Evolutionary conservation across 1,140 invertebrate genomes (phyloP), one percentile per base, ranked within the genome.

Genomic region (Drosophila albomicans): DNA sequence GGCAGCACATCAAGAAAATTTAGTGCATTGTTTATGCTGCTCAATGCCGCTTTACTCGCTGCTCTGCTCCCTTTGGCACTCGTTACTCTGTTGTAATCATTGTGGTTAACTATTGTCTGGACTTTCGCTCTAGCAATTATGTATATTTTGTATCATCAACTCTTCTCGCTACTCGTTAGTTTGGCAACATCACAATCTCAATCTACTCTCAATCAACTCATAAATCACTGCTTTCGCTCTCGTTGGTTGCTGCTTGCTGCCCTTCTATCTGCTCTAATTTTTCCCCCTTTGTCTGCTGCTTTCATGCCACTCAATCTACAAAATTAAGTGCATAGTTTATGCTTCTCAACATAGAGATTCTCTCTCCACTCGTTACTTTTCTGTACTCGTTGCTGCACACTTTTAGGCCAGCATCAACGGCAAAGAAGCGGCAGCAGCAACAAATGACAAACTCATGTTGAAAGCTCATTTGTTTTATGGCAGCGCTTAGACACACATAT

Each of bases 391-490:
- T 54, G 62, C 48, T 78, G 58, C 70, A 41, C 57, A 43, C 51
- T 62, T 67, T 56, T 46, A 61, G 57, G 69, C 62, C 20, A 38
- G 15, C 67, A 54, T n/a, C 11, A 28, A 32, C 8, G 48, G 8
- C 16, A n/a, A 32, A 41, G 38, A 10, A 41, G 41, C 41, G n/a
- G 35, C 35, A 10, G 35, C 35, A 38, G 57, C 68, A 82, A 65
- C 80, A 89, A 84, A 84, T 87, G 85, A 87, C 77, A 79, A 84
- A 84, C 85, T 81, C 84, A 81, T 87, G 85, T 75, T 75, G 84
- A 84, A 75, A 78, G 78, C 80, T 89, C 84, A 88, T 87, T 87
- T 87, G 85, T 87, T 87, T 87, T 88, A 88, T 78, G 85, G 57
- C 64, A 79, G 59, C 76, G 84, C 80, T 80, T 88, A 78, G 80